Conservation (phyloP, 2,888 invertebrate species). For the Strigamia maritima region DNA sequence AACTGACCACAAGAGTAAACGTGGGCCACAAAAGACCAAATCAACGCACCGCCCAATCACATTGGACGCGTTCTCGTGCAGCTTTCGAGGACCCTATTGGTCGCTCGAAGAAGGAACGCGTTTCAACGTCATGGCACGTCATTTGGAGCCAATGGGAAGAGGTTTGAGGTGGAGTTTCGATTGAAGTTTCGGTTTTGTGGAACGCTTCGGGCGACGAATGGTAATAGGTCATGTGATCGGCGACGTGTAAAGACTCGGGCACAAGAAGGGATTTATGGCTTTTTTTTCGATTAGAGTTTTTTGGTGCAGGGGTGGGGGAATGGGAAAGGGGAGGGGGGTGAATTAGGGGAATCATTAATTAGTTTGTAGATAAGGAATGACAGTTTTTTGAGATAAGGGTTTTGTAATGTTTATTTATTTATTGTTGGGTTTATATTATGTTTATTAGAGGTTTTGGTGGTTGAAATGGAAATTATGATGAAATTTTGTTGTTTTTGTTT, state of each 20-base stretch:
- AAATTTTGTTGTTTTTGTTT: too few relatives aligned
- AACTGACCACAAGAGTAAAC: conserved; percentile 5
- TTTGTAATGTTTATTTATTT: too few relatives aligned
- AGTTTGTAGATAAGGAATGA: too few relatives aligned
- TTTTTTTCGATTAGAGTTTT: neutral
- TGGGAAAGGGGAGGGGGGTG: too few relatives aligned
- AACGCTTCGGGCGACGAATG: neutral
- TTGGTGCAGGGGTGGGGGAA: neutral
- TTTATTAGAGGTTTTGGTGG: too few relatives aligned
- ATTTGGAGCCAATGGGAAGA: neutral
- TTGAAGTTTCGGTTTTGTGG: neutral
- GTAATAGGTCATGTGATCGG: neutral
- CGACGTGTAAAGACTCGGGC: neutral
- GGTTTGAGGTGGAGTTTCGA: neutral
- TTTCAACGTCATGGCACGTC: neutral
- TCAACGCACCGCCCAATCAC: conserved; percentile 11
- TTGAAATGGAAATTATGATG: too few relatives aligned
- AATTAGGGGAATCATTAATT: too few relatives aligned
- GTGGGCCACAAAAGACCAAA: conserved; percentile 20
- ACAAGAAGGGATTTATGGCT: neutral
- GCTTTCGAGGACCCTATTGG: neutral
- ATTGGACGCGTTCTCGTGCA: neutral
- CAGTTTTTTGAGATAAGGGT: too few relatives aligned
- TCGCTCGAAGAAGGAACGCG: neutral
- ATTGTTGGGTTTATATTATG: too few relatives aligned